Percentiles rank a stretch among this genome's conserved stretches.
phyloP scores from a whole-genome alignment of 2,797 vertebrate genomes.

The Mareca strepera region DNA sequence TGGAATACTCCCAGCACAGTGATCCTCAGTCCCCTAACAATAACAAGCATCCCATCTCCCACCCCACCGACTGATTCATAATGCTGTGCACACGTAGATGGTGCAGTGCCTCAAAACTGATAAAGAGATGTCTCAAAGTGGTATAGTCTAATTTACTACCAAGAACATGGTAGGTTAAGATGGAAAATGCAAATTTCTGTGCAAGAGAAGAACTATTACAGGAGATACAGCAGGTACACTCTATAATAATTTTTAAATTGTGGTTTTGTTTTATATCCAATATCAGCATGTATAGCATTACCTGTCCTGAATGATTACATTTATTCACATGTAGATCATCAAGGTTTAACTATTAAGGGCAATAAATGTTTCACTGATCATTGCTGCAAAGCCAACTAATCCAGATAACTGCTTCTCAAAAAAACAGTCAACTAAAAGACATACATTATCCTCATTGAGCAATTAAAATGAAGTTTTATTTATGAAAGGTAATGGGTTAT shows the following conservation, averaged over 20 bases:
- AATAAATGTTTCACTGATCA: constrained; percentile 24
- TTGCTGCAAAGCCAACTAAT: constrained; percentile 13
- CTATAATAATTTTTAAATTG: not conserved
- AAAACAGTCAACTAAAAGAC: not conserved
- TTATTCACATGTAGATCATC: constrained; percentile 14
- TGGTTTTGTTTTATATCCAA: not conserved
- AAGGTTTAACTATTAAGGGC: not conserved
- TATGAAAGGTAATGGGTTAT: constrained; percentile 9
- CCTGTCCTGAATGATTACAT: not conserved
- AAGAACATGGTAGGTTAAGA: not conserved
- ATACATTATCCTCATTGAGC: constrained; percentile 19
- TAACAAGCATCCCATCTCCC: not conserved
- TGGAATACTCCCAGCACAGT: not conserved
- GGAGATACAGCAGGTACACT: not conserved
- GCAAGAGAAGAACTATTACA: not conserved
- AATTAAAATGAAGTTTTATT: constrained; percentile 61
- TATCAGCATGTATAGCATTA: not conserved
- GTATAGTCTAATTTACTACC: too few relatives aligned
- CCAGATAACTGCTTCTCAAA: not conserved
- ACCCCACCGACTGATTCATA: not conserved
- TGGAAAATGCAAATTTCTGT: not conserved
- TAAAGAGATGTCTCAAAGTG: fast-evolving
- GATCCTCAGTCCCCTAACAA: not conserved
- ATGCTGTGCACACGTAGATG: not conserved
- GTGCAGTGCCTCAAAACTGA: not conserved